Evolutionary conservation across 2,888 invertebrate species (phyloP), one percentile per base, ranked within the genome.

Genomic region (Apeira syringaria): DNA sequence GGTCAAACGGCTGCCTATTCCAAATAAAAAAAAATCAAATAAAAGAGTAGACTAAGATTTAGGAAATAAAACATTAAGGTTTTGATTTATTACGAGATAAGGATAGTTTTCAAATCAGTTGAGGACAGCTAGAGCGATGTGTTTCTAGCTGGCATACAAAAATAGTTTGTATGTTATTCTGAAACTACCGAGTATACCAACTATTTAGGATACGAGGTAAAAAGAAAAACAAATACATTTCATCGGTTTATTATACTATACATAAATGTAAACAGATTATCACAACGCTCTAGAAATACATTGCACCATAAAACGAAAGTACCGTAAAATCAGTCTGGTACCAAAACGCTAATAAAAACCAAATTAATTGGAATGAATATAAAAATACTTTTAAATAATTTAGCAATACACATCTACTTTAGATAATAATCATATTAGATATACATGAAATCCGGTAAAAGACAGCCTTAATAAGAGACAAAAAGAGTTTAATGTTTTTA

Each of bases 281-380:
- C 89, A 89, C 89, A 89, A 89, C 87, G 87, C 86, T 87, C 87
- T 88, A 88, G 80, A 89, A 80, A 84, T 85, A 86, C 86, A 89
- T 89, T 89, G 89, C 89, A 89, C 88, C 88, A 85, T 86, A 83
- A 88, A 86, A 87, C 78, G 85, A 89, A 87, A 80, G 89, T 88
- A 89, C 88, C 88, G 73, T 80, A 76, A 89, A 89, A 89, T 89
- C 88, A 88, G 88, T 88, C 89, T 88, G 88, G 88, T 89, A 88
- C 88, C 80, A 79, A 86, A 81, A 78, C 80, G 80, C 80, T 84
- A 83, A 76, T 20, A 20, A 78, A n/a, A 78, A 80, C 64, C 70
- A 82, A 84, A 76, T 71, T 74, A 75, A 80, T 71, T 81, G 84
- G 85, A 87, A 87, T 88, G 80, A 86, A 86, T 88, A 88, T 82